These are phyloP conservation scores for Platycheirus rosarum DNA, from an alignment of 2,888 invertebrate species.

Conservation along the genomic window DNA sequence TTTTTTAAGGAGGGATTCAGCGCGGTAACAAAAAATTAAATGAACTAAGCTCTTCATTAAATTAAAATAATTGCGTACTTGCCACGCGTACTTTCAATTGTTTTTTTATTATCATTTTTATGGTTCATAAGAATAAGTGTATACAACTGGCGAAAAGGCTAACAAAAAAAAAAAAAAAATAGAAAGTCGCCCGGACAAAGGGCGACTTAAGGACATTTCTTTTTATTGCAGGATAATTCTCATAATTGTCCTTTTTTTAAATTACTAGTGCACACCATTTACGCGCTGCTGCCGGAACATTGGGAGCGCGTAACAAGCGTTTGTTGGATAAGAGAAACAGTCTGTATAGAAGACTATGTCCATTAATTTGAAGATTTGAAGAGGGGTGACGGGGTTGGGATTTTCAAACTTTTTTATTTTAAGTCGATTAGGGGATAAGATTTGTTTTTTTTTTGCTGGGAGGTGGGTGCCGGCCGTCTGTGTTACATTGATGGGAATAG, in stretches of 20 bases:
- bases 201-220: constrained; percentile 73
- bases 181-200: constrained; percentile 44
- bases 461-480: not conserved
- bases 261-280: constrained; percentile 74
- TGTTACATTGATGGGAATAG: constrained; percentile 39
- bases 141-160: constrained; percentile 38
- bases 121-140: constrained; percentile 75
- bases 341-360: constrained; percentile 28
- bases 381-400: constrained; percentile 18
- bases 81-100: constrained; percentile 75
- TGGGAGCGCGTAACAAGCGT: constrained; percentile 60
- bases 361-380: constrained; percentile 62
- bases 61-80: constrained; percentile 75
- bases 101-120: constrained; percentile 75
- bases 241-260: constrained; percentile 75
- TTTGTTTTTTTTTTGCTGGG: constrained; percentile 21
- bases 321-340: not conserved
- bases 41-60: constrained; percentile 75
- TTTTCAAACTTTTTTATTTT: constrained; percentile 38
- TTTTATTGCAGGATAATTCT: constrained; percentile 75
- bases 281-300: constrained; percentile 53
- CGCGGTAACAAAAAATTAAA: constrained; percentile 46
- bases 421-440: constrained; percentile 41
- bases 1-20: constrained; percentile 3
- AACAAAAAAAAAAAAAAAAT: constrained; percentile 2